These are phyloP conservation scores for Brachionus manjavacas DNA, from an alignment of 1,140 invertebrate genomes.

Conservation along the genomic window DNA sequence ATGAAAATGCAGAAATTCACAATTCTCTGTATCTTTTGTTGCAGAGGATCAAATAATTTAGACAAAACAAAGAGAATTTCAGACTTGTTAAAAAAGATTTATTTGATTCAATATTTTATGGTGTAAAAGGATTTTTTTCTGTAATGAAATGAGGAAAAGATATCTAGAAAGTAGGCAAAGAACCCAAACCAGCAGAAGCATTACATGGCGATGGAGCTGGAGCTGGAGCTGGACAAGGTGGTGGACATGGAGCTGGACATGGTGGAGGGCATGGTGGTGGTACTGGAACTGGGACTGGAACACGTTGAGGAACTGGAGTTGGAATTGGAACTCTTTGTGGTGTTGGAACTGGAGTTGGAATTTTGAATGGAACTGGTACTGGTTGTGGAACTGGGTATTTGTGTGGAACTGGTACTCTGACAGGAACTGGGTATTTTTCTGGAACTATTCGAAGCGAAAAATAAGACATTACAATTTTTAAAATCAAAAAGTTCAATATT, in stretches of 20 bases:
- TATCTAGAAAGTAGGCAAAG: constrained; percentile 6
- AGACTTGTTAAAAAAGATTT: not conserved
- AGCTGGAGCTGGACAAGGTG: not conserved
- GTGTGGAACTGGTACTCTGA: constrained; percentile 1
- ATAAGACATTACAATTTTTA: not conserved
- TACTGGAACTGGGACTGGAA: not conserved
- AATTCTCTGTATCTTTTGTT: too few relatives aligned
- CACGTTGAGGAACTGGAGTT: not conserved
- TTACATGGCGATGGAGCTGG: not conserved
- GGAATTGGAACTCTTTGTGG: constrained; percentile 13
- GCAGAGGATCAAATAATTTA: too few relatives aligned
- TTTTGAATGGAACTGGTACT: not conserved
- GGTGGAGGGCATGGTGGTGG: not conserved
- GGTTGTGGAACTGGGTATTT: not conserved
- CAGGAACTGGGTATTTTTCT: constrained; percentile 10
- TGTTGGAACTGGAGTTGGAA: not conserved
- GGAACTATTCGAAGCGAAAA: not conserved
- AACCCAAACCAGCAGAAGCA: not conserved
- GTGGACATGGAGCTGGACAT: not conserved
- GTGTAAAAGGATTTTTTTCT: not conserved
- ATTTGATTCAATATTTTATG: not conserved
- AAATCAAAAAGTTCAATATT: not conserved
- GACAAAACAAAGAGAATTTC: too few relatives aligned
- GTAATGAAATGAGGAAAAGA: not conserved
- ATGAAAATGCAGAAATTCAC: too few relatives aligned